Evolutionary conservation across 2,113 vertebrate species (phyloP).

Genomic region (Pseudopodoces humilis): DNA sequence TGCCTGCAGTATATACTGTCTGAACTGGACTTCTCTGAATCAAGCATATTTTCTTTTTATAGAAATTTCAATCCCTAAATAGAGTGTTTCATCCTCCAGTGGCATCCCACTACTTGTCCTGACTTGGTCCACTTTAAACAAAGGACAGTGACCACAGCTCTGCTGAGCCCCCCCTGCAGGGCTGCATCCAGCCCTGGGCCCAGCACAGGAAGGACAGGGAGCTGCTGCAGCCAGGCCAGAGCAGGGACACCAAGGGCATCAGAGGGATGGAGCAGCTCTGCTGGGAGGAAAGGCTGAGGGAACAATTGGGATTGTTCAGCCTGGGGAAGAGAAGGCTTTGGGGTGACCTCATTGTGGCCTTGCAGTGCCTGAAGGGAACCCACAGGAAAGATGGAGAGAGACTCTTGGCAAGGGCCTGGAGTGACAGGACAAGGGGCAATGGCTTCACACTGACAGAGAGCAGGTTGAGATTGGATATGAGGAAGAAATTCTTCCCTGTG

Average conservation of each 20-base stretch:
- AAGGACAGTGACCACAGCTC: not conserved
- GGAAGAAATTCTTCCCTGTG: not conserved
- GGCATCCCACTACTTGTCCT: not conserved
- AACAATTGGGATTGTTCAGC: not conserved
- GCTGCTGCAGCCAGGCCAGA: not conserved
- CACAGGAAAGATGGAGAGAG: not conserved
- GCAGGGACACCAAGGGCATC: not conserved
- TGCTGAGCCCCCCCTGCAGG: not conserved
- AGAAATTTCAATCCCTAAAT: not conserved
- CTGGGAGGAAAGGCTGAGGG: not conserved
- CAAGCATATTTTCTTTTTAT: not conserved
- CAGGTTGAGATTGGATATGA: rapidly evolving
- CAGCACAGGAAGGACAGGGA: not conserved
- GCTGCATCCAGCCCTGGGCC: not conserved
- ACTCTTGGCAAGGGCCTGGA: not conserved
- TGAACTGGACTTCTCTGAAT: not conserved
- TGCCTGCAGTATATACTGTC: not conserved
- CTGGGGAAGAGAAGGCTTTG: not conserved
- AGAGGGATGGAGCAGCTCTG: not conserved
- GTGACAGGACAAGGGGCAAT: not conserved
- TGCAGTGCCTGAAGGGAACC: not conserved
- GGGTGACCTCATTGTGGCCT: not conserved
- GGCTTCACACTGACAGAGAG: not conserved
- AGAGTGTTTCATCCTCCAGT: not conserved
- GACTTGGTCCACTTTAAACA: not conserved